phyloP scores from a whole-genome alignment of 2,113 vertebrate genomes.

The Channa maculata region DNA sequence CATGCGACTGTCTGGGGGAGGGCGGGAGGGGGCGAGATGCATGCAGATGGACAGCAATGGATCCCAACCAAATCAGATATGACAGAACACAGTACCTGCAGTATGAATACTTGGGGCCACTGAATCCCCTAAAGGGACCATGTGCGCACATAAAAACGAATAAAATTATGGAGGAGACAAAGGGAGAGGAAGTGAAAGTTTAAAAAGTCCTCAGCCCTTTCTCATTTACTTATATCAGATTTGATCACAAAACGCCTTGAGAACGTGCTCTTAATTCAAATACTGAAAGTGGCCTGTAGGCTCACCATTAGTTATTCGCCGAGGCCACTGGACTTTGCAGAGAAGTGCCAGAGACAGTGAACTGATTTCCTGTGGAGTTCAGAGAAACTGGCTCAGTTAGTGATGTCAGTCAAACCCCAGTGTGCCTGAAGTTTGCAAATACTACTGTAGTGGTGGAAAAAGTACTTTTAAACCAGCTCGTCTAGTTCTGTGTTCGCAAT shows the following conservation, averaged over 20 bases:
- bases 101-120: conserved; percentile 44
- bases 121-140: conserved; percentile 55
- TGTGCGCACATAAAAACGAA: conserved; percentile 39
- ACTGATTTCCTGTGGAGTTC: background rate
- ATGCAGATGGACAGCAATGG: conserved; percentile 37
- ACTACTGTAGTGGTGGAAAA: too few relatives aligned
- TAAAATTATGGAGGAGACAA: background rate
- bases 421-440: too few relatives aligned
- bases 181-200: conserved; percentile 36
- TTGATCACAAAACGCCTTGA: background rate
- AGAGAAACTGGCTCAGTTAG: background rate
- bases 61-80: conserved; percentile 74
- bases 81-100: conserved; percentile 60
- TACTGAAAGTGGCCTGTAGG: too few relatives aligned
- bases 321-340: background rate
- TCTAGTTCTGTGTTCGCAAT: too few relatives aligned
- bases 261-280: background rate
- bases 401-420: too few relatives aligned
- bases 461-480: too few relatives aligned
- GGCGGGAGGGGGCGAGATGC: conserved; percentile 11
- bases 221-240: background rate
- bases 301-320: background rate
- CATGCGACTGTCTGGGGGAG: conserved; percentile 41
- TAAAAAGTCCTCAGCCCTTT: conserved; percentile 14
- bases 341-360: background rate